A percentile compares a stretch with the other conserved stretches of the same genome.
phyloP scores from a whole-genome alignment of 2,113 vertebrate species.

The Colinus virginianus region DNA sequence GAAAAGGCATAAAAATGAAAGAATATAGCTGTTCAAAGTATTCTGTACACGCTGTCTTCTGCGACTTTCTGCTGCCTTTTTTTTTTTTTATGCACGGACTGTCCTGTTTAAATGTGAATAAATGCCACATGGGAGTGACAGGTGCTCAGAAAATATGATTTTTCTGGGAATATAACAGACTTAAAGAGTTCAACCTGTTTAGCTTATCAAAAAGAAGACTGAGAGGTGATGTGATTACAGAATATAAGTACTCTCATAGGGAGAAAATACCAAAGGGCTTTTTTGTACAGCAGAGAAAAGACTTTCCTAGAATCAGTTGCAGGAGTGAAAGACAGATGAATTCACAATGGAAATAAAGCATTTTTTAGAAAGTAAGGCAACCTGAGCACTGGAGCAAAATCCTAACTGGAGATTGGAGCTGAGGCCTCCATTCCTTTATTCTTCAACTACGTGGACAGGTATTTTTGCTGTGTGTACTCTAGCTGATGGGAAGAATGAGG shows the following conservation, averaged over 20 bases:
- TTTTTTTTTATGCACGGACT: background rate
- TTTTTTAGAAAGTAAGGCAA: background rate
- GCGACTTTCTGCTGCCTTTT: background rate
- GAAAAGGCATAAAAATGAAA: background rate
- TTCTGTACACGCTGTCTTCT: background rate
- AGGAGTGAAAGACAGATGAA: background rate
- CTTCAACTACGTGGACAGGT: background rate
- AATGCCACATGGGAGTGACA: background rate
- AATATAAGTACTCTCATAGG: background rate
- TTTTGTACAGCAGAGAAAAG: background rate
- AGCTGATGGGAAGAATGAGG: background rate
- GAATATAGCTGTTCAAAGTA: background rate
- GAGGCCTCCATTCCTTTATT: background rate
- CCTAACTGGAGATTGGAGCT: background rate
- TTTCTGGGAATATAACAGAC: background rate
- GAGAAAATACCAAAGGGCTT: background rate
- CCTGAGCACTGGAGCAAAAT: background rate
- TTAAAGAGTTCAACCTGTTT: background rate
- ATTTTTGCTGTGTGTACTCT: background rate
- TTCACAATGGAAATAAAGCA: background rate
- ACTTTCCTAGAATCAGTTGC: background rate
- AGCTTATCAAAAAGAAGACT: slow-evolving; percentile 1
- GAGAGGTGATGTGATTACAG: background rate
- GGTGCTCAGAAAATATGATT: background rate
- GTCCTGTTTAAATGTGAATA: background rate